These are phyloP conservation scores for Zapus hudsonius DNA, from an alignment of 2,113 vertebrate genomes.

Conservation along the genomic window DNA sequence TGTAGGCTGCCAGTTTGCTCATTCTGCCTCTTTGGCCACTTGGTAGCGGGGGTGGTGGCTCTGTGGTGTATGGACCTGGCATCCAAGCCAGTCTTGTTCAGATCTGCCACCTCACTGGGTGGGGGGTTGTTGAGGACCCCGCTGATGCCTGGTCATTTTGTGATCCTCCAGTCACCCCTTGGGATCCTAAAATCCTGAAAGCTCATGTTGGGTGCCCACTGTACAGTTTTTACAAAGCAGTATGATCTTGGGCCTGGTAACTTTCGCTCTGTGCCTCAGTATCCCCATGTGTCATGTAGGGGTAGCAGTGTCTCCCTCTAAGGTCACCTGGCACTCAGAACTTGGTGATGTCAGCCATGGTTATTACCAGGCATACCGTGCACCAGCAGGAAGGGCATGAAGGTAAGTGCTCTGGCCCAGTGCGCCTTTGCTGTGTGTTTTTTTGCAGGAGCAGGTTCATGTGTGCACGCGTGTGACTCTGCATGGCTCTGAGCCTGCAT, in stretches of 20 bases:
- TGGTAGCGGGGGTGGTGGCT: not conserved
- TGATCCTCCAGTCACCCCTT: not conserved
- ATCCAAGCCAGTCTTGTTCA: not conserved
- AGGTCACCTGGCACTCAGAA: not conserved
- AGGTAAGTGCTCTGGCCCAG: not conserved
- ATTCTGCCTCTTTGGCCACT: not conserved
- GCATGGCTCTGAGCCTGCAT: not conserved
- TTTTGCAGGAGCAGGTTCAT: not conserved
- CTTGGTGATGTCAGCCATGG: not conserved
- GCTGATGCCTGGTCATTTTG: not conserved
- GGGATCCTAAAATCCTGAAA: not conserved
- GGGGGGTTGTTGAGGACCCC: not conserved
- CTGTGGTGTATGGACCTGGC: not conserved
- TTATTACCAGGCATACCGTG: not conserved
- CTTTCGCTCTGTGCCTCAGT: not conserved
- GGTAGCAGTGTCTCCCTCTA: not conserved
- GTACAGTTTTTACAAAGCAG: not conserved
- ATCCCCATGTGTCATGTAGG: not conserved
- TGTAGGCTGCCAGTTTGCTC: slow-evolving; percentile 20
- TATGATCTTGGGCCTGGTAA: not conserved
- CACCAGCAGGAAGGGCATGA: not conserved
- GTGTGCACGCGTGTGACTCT: not conserved
- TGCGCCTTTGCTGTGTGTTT: not conserved
- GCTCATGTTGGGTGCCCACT: not conserved
- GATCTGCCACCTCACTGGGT: not conserved